Evolutionary conservation across 2,113 vertebrate genomes (phyloP).

Genomic region (Misgurnus anguillicaudatus): DNA sequence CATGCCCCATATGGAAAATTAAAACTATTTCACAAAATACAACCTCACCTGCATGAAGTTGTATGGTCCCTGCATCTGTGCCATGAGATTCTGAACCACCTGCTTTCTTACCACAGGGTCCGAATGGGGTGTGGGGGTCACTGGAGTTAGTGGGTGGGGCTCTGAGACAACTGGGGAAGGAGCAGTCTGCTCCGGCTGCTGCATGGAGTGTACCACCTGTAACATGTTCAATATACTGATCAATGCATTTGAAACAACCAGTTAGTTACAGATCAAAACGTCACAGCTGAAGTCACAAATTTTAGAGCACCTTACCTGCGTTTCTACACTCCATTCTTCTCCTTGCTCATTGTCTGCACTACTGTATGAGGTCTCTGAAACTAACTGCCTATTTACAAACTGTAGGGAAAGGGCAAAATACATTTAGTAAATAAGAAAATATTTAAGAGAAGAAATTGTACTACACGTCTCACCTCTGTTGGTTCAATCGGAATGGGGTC

Average conservation of each 20-base stretch:
- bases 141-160: slow-evolving; percentile 77
- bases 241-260: background rate
- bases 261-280: background rate
- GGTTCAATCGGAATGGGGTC: slow-evolving; percentile 91
- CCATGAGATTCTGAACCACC: slow-evolving; percentile 97
- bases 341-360: slow-evolving; percentile 91
- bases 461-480: slow-evolving; percentile 83
- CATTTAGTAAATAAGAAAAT: background rate
- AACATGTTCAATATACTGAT: background rate
- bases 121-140: slow-evolving; percentile 82
- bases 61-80: slow-evolving; percentile 97
- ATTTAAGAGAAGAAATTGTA: background rate
- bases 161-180: slow-evolving; percentile 82
- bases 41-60: slow-evolving; percentile 95
- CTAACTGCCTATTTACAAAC: slow-evolving; percentile 99
- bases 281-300: background rate
- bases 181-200: slow-evolving; percentile 57
- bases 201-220: slow-evolving; percentile 55
- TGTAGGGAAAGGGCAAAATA: slow-evolving; percentile 71
- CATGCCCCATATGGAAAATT: background rate
- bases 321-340: slow-evolving; percentile 93
- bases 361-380: slow-evolving; percentile 91
- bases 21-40: background rate
- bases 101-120: slow-evolving; percentile 90
- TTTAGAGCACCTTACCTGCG: slow-evolving; percentile 79